Base-by-base conservation (phyloP, 2,797 vertebrate genomes). In the Pangasius macronema region DNA sequence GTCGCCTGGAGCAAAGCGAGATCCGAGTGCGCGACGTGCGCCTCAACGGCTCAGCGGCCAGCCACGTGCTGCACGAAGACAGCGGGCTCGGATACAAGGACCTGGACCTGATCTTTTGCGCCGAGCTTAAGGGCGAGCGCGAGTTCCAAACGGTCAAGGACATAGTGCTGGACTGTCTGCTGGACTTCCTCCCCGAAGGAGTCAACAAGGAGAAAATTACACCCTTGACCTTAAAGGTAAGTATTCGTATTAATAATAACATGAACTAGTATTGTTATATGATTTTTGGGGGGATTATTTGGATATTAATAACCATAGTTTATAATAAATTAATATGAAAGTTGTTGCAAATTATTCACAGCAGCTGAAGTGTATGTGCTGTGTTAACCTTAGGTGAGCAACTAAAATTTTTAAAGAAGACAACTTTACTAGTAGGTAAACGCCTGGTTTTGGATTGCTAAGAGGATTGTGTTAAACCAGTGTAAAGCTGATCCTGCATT, bases 81-180 rank as follows among this genome's bases (percentile, higher is more conserved):
- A 99, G 97, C 91, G 99, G 98, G 84, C 94, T 99, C 94, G 98
- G 98, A 88, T 99, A 97, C 93, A 99, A 99, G 94, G 99, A 99
- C 94, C 96, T 99, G 86, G 99, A 99, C 94, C 98, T 99, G 88
- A 99, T 99, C 94, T 99, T 99, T 94, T 97, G 98, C 91, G 97
- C 97, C 27, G 97, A 99, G 83, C 96, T 99, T 91, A 97, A 97
- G 88, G 97, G 97, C 39, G 98, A 99, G 93, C 95, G 95, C 84
- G 98, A 98, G 92, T 99, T 99, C 95, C 99, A 99, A 96, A 98
- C 95, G 83, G 97, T 99, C 91, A 99, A 99, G 93, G 97, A 99
- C 94, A 98, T 98, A 80, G 99, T 99, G 92, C 94, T 99, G 94
- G 97, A 99, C 94, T 99, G 98, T 93, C 97, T 99, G 82, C 94